Percentiles rank a stretch among this genome's conserved stretches.
Conservation (phyloP, 2,888 invertebrate species). For the Megamerina dolium region DNA sequence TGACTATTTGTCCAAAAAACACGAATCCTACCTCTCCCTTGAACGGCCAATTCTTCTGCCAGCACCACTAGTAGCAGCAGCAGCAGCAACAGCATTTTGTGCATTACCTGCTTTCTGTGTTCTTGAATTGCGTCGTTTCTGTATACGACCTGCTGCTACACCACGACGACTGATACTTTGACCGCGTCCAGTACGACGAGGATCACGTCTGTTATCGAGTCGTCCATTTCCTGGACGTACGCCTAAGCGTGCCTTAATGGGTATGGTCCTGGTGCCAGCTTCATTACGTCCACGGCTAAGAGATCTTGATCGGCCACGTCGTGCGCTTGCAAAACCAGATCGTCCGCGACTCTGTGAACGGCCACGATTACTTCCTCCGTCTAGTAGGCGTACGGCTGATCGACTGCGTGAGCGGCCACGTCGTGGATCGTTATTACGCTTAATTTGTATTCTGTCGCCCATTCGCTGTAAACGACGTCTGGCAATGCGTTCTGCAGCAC, state of each 20-base stretch:
- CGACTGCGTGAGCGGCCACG: slow-evolving; percentile 35
- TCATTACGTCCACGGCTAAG: slow-evolving; percentile 13
- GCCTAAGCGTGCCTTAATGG: slow-evolving; percentile 41
- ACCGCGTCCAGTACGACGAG: slow-evolving; percentile 25
- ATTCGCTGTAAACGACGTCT: slow-evolving; percentile 26
- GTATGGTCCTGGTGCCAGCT: slow-evolving; percentile 23
- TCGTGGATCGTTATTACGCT: too few species aligned
- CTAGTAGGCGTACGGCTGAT: slow-evolving; percentile 20
- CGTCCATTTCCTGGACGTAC: slow-evolving; percentile 29
- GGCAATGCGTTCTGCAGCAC: slow-evolving; percentile 36
- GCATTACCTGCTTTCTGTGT: background rate
- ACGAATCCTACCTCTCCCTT: slow-evolving; percentile 33
- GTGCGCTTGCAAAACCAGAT: slow-evolving; percentile 8
- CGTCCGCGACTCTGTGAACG: slow-evolving; percentile 26
- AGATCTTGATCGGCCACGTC: slow-evolving; percentile 20
- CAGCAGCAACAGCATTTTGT: slow-evolving; percentile 13
- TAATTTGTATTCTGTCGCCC: too few species aligned
- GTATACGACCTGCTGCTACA: slow-evolving; percentile 37
- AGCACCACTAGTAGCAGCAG: slow-evolving; percentile 19
- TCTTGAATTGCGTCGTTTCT: slow-evolving; percentile 33
- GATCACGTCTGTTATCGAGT: slow-evolving; percentile 6
- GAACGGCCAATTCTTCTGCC: slow-evolving; percentile 27
- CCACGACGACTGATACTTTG: slow-evolving; percentile 27
- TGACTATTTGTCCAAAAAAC: background rate
- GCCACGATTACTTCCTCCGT: slow-evolving; percentile 10